A percentile compares a stretch with the other conserved stretches of the same genome.
phyloP scores from a whole-genome alignment of 2,113 vertebrate genomes.

The Setophaga coronata region DNA sequence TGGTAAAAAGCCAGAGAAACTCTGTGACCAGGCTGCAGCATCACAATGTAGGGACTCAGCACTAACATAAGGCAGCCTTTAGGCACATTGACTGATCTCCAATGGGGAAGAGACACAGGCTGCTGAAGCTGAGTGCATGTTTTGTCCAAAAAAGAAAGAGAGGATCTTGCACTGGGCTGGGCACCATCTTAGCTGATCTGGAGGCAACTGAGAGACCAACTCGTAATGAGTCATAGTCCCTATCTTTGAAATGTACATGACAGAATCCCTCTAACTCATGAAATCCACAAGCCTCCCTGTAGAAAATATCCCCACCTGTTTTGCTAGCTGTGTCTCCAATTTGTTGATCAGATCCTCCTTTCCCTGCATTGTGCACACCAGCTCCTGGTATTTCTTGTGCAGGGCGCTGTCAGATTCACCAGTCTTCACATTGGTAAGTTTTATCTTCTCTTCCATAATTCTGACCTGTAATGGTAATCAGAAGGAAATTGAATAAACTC shows the following conservation, averaged over 20 bases:
- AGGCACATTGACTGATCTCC: background rate
- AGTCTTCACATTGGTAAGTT: conserved; percentile 78
- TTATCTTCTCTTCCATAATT: conserved; percentile 86
- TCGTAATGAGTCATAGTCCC: background rate
- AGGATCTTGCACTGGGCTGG: background rate
- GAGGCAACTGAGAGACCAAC: background rate
- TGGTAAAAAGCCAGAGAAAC: background rate
- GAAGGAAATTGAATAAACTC: background rate
- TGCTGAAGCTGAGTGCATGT: background rate
- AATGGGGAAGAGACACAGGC: background rate
- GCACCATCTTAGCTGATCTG: background rate
- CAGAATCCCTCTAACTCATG: background rate
- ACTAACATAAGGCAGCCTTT: background rate
- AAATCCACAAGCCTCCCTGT: background rate
- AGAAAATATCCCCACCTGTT: conserved; percentile 76
- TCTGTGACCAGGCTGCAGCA: background rate
- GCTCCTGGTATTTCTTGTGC: conserved; percentile 80
- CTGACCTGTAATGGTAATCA: conserved; percentile 74
- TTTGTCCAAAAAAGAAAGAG: background rate
- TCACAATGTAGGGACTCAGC: background rate
- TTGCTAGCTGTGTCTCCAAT: conserved; percentile 83
- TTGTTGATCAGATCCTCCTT: conserved; percentile 82
- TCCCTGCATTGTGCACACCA: conserved; percentile 76
- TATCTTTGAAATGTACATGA: background rate
- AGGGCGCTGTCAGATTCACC: conserved; percentile 78